phyloP scores from a whole-genome alignment of 2,888 invertebrate species.

The Rugalucina vietnamica region DNA sequence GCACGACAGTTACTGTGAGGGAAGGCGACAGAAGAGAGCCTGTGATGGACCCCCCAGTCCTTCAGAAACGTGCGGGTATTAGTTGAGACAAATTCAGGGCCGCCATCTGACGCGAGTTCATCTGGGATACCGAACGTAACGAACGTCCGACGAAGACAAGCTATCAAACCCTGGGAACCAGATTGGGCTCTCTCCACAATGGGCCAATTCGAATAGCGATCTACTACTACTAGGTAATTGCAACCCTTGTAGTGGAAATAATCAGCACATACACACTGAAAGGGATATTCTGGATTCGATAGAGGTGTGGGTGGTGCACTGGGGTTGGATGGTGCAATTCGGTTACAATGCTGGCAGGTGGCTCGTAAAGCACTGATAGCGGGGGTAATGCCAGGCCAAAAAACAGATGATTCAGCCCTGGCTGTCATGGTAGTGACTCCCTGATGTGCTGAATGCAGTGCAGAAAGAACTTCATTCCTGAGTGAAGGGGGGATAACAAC shows the following conservation, averaged over 20 bases:
- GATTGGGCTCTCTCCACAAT: conserved; percentile 50
- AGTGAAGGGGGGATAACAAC: conserved; percentile 66
- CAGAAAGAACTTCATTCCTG: conserved; percentile 37
- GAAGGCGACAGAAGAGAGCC: conserved; percentile 70
- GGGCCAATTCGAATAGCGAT: conserved; percentile 69
- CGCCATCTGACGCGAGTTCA: conserved; percentile 67
- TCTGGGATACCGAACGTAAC: conserved; percentile 67
- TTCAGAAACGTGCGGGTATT: conserved; percentile 61
- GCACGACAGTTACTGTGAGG: conserved; percentile 71
- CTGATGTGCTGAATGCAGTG: conserved; percentile 70
- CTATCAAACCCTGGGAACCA: conserved; percentile 57
- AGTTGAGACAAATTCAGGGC: conserved; percentile 64
- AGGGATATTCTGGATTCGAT: conserved; percentile 56
- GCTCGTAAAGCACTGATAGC: conserved; percentile 38
- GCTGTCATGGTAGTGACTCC: conserved; percentile 64
- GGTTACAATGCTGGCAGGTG: conserved; percentile 59
- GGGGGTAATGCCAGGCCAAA: conserved; percentile 70
- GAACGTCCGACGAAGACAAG: conserved; percentile 59
- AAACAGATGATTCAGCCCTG: conserved; percentile 66
- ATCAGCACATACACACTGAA: conserved; percentile 53
- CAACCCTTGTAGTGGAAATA: conserved; percentile 54
- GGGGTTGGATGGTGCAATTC: conserved; percentile 65
- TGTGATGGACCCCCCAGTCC: conserved; percentile 69
- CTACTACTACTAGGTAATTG: conserved; percentile 64
- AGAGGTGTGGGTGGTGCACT: conserved; percentile 61